phyloP scores from a whole-genome alignment of 1,140 invertebrate genomes.

The Paraescarpia echinospica region DNA sequence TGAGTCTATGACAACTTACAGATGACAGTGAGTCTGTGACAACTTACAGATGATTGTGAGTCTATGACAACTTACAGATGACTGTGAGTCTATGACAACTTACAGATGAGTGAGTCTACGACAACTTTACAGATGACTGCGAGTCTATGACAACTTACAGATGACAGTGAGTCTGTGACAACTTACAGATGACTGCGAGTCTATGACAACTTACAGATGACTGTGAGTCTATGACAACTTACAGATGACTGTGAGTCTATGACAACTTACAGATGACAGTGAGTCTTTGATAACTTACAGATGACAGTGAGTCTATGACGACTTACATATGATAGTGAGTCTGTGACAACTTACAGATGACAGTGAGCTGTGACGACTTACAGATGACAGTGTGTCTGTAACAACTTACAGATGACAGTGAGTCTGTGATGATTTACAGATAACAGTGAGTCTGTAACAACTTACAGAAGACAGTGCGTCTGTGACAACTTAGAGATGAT shows the following conservation, averaged over 20 bases:
- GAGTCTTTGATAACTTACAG: too few relatives aligned
- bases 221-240: too few relatives aligned
- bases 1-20: background rate
- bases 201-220: too few relatives aligned
- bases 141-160: too few relatives aligned
- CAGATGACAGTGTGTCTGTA: background rate
- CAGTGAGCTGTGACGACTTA: background rate
- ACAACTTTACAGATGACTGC: too few relatives aligned
- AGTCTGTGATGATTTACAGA: background rate
- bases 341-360: too few relatives aligned
- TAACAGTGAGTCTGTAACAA: background rate
- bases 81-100: background rate
- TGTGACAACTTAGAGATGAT: background rate
- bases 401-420: background rate
- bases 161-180: too few relatives aligned
- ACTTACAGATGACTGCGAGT: too few relatives aligned
- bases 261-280: too few relatives aligned
- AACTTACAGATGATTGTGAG: background rate
- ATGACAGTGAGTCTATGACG: too few relatives aligned
- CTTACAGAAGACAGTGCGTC: background rate
- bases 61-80: background rate
- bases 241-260: too few relatives aligned
- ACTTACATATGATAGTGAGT: too few relatives aligned
- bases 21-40: background rate
- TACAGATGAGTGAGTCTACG: background rate